A percentile compares a stretch with the other conserved stretches of the same genome.
These are phyloP conservation scores for Archegozetes longisetosus DNA, from an alignment of 1,140 invertebrate species.

Conservation along the genomic window DNA sequence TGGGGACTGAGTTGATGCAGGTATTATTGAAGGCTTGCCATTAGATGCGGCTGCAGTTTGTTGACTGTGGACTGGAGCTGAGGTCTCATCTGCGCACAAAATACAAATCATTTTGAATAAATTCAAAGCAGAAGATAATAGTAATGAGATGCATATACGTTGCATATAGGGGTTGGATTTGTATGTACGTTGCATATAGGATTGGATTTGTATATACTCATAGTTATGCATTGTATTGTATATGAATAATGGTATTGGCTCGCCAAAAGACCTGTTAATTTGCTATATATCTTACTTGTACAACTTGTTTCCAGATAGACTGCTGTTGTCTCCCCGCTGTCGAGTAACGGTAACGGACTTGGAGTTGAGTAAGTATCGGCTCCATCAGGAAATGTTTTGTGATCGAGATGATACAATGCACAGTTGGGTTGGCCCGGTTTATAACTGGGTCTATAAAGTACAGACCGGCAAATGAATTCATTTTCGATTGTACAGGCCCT, in stretches of 20 bases:
- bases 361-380: slow-evolving; percentile 68
- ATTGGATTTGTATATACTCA: too few relatives aligned
- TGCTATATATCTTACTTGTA: slow-evolving; percentile 16
- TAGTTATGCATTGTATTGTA: background rate
- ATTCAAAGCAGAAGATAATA: background rate
- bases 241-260: background rate
- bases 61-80: background rate
- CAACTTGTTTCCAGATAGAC: slow-evolving; percentile 78
- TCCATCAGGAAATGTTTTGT: slow-evolving; percentile 74
- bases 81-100: background rate
- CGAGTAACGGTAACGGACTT: slow-evolving; percentile 64
- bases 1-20: slow-evolving; percentile 12
- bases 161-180: too few relatives aligned
- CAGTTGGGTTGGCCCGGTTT: slow-evolving; percentile 44
- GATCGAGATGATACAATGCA: slow-evolving; percentile 77
- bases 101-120: too few relatives aligned
- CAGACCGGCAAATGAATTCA: slow-evolving; percentile 80
- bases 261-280: background rate
- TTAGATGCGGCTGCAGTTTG: background rate
- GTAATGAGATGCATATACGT: background rate
- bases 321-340: slow-evolving; percentile 72
- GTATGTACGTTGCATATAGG: too few relatives aligned
- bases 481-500: slow-evolving; percentile 79
- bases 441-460: slow-evolving; percentile 41
- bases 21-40: slow-evolving; percentile 15